Percentiles rank a stretch among this genome's conserved stretches.
Evolutionary conservation across 2,888 invertebrate genomes (phyloP).

Genomic region (Agrotis ipsilon): DNA sequence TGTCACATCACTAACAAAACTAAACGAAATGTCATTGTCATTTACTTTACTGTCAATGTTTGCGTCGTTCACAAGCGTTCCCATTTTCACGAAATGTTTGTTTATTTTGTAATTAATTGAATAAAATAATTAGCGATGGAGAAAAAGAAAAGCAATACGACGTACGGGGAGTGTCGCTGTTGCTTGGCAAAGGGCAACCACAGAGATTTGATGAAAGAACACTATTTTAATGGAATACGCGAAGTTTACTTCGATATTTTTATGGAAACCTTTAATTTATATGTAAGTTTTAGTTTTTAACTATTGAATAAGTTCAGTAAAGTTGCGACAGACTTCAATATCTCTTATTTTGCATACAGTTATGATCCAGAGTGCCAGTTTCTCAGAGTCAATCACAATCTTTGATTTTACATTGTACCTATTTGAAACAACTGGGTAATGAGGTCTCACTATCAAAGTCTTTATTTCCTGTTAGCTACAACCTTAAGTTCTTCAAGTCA

Average conservation of each 20-base stretch:
- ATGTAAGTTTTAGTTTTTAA: constrained; percentile 70
- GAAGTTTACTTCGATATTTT: constrained; percentile 81
- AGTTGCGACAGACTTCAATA: not conserved
- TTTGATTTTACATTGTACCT: too few relatives aligned
- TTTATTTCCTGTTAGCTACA: too few relatives aligned
- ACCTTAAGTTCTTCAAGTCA: too few relatives aligned
- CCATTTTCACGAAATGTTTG: constrained; percentile 15
- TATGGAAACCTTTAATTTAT: constrained; percentile 81
- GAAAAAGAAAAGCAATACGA: constrained; percentile 43
- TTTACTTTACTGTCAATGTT: too few relatives aligned
- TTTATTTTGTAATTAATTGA: constrained; percentile 21
- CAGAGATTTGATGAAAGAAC: constrained; percentile 77
- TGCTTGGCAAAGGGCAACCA: constrained; percentile 79
- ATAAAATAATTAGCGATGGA: constrained; percentile 58
- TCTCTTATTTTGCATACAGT: not conserved
- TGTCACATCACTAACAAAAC: not conserved
- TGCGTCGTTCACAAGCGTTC: not conserved
- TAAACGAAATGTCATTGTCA: constrained; percentile 16
- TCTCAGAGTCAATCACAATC: too few relatives aligned
- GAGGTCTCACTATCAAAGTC: too few relatives aligned
- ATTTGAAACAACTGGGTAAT: too few relatives aligned
- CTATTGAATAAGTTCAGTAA: not conserved
- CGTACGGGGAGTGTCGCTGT: constrained; percentile 81
- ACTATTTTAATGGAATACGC: constrained; percentile 72
- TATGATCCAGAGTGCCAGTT: not conserved